Evolutionary conservation across 2,113 vertebrate genomes (phyloP).

Genomic region (Australoheros scitulus): DNA sequence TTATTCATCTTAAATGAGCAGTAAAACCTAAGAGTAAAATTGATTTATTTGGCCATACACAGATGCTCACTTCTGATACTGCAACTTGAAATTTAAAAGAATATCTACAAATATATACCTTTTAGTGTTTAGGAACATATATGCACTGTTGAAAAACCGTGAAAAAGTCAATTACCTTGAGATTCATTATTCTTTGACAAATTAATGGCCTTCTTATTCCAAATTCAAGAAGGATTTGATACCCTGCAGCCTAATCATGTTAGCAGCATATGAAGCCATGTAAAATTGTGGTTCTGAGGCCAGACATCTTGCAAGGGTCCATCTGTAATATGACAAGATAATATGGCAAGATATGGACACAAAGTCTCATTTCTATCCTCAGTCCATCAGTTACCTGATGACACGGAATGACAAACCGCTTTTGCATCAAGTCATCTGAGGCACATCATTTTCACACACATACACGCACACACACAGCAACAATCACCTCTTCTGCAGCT

Average conservation of each 20-base stretch:
- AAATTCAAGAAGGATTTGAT: not conserved
- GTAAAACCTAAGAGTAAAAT: not conserved
- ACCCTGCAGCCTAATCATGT: not conserved
- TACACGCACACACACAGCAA: not conserved
- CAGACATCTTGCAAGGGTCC: not conserved
- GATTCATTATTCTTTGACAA: not conserved
- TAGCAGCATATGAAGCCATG: fast-evolving
- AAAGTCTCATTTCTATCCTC: not conserved
- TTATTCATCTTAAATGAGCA: not conserved
- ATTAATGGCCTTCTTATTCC: not conserved
- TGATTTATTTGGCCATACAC: no score
- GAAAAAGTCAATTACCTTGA: not conserved
- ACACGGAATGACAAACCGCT: not conserved
- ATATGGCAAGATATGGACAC: not conserved
- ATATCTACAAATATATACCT: fast-evolving
- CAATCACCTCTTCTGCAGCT: not conserved
- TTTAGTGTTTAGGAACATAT: not conserved
- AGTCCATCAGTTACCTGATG: not conserved
- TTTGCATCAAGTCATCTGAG: not conserved
- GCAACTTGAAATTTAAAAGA: no score
- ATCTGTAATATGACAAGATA: not conserved
- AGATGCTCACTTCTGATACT: no score
- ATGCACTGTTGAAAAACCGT: not conserved
- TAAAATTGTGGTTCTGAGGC: not conserved
- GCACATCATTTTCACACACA: not conserved